phyloP scores from a whole-genome alignment of 2,113 vertebrate species.

The Rhadina sibilatrix region DNA sequence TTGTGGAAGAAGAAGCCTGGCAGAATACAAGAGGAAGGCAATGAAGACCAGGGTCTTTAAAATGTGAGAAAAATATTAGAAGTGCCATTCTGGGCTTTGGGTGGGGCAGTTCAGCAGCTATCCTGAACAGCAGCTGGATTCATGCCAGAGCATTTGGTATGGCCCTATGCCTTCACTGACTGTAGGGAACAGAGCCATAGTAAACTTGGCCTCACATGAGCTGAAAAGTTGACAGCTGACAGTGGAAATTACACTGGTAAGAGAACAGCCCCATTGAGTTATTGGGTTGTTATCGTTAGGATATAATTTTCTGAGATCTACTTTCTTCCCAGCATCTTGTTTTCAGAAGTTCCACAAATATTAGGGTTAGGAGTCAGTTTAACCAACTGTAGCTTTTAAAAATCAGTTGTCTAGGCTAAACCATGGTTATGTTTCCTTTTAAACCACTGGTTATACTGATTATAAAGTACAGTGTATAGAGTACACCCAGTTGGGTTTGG shows the following conservation, averaged over 20 bases:
- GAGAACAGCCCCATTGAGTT: neutral
- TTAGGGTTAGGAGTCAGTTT: neutral
- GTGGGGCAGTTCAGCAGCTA: neutral
- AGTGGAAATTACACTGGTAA: neutral
- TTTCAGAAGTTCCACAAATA: neutral
- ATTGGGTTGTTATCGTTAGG: neutral
- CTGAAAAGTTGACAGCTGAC: neutral
- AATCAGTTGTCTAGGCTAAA: neutral
- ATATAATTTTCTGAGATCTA: neutral
- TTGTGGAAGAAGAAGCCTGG: neutral
- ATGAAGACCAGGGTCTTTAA: neutral
- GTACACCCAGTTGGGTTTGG: neutral
- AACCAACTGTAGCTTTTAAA: neutral
- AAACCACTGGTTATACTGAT: neutral
- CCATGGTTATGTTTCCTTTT: neutral
- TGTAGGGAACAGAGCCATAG: neutral
- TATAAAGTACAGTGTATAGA: neutral
- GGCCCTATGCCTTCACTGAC: neutral
- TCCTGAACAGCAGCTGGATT: neutral
- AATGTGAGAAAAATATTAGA: neutral
- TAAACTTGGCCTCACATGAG: neutral
- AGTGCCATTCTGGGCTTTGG: neutral
- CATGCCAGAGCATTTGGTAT: neutral
- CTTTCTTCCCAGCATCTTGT: neutral
- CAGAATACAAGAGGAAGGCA: neutral